phyloP scores from a whole-genome alignment of 2,888 invertebrate species.

The Stenoptilia bipunctidactyla region DNA sequence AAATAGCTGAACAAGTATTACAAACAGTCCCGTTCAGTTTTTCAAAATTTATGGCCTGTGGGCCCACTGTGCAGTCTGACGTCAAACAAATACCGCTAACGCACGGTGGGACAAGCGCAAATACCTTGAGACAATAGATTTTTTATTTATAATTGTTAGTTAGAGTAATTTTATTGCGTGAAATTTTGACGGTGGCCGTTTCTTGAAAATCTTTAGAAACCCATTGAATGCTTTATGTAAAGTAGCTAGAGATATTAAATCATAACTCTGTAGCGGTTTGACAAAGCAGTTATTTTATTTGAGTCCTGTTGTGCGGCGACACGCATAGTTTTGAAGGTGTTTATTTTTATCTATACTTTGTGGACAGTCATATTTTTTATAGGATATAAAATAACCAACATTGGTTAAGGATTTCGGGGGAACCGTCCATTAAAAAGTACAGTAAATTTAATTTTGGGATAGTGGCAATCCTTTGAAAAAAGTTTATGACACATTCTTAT shows the following conservation, averaged over 20 bases:
- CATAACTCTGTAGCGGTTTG: slow-evolving; percentile 22
- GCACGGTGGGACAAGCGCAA: slow-evolving; percentile 20
- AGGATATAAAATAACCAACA: no score
- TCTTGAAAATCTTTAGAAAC: slow-evolving; percentile 33
- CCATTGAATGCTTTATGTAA: slow-evolving; percentile 39
- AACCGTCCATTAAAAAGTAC: no score
- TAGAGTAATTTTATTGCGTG: slow-evolving; percentile 46
- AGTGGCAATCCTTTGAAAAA: no score
- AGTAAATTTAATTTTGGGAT: no score
- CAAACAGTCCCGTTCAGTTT: slow-evolving; percentile 59
- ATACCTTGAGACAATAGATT: slow-evolving; percentile 23
- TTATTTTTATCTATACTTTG: no score
- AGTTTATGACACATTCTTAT: no score
- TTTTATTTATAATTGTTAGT: slow-evolving; percentile 37
- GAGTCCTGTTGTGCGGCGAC: no score
- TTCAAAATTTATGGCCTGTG: slow-evolving; percentile 52
- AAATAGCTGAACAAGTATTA: slow-evolving; percentile 40
- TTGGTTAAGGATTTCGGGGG: no score
- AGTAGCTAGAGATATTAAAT: slow-evolving; percentile 37
- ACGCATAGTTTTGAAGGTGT: no score
- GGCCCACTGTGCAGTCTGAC: slow-evolving; percentile 45
- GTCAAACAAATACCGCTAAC: slow-evolving; percentile 38
- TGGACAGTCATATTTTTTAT: no score
- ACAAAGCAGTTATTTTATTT: not conserved
- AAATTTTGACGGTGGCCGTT: slow-evolving; percentile 46